Evolutionary conservation across 2,113 vertebrate species (phyloP).

Genomic region (Propithecus coquereli): DNA sequence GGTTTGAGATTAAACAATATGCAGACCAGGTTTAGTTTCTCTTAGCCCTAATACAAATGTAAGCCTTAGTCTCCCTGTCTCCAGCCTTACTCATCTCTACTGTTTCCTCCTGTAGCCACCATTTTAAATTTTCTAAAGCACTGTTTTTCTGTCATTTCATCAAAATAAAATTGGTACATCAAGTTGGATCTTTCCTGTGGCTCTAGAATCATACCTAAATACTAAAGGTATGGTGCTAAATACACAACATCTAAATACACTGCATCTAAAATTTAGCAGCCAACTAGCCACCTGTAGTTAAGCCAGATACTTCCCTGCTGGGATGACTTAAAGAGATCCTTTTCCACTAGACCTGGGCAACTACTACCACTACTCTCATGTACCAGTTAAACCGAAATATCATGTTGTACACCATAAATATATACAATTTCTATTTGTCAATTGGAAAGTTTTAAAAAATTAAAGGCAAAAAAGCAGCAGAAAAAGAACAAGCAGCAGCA

Average conservation of each 20-base stretch:
- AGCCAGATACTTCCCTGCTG: background rate
- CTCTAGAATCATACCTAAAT: background rate
- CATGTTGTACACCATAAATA: background rate
- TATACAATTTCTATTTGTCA: background rate
- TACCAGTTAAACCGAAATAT: background rate
- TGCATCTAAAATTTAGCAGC: background rate
- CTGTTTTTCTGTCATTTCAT: background rate
- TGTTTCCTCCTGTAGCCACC: background rate
- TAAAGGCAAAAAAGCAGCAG: background rate
- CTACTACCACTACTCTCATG: background rate
- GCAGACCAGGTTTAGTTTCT: background rate
- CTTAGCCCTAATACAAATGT: background rate
- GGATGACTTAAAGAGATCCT: background rate
- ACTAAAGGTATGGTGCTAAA: background rate
- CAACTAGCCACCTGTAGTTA: background rate
- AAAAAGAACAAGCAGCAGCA: background rate
- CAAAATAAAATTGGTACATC: background rate
- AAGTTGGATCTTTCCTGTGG: background rate
- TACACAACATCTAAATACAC: background rate
- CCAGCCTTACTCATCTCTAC: background rate
- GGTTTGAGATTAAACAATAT: background rate
- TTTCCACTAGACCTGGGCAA: background rate
- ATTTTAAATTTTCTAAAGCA: background rate
- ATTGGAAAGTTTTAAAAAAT: background rate
- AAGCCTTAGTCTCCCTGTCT: background rate